These are phyloP conservation scores for Drosophila monieri DNA, from an alignment of 2,888 invertebrate species.

Conservation along the genomic window DNA sequence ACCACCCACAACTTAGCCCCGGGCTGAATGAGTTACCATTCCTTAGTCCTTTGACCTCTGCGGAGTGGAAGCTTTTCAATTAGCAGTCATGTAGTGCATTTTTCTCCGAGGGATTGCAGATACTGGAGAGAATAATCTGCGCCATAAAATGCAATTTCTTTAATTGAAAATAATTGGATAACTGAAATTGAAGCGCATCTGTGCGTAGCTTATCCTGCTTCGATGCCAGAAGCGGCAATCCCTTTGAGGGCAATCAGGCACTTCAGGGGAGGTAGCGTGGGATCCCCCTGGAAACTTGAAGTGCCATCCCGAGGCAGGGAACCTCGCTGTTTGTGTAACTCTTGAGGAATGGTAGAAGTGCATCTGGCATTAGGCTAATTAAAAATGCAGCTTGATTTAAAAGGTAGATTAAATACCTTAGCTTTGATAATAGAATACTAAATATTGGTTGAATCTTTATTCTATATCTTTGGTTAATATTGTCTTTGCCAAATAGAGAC, in stretches of 20 bases:
- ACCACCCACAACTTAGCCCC: background rate
- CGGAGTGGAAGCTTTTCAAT: slow-evolving; percentile 1
- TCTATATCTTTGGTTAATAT: background rate
- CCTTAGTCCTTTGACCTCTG: slow-evolving; percentile 2
- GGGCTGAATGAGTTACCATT: slow-evolving; percentile 21
- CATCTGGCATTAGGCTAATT: background rate
- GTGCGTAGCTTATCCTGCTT: slow-evolving; percentile 30
- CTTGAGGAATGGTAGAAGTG: background rate
- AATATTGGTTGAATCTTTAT: background rate
- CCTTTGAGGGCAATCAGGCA: background rate
- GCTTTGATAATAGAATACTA: background rate
- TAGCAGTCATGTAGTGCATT: background rate
- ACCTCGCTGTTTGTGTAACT: background rate
- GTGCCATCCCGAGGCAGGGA: background rate
- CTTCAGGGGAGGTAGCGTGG: background rate
- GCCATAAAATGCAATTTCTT: slow-evolving; percentile 17
- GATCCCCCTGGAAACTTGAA: background rate
- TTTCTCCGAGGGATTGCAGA: background rate
- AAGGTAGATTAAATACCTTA: background rate
- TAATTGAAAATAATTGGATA: slow-evolving; percentile 58
- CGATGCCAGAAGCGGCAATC: slow-evolving; percentile 4
- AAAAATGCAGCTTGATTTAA: background rate
- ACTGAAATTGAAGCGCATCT: slow-evolving; percentile 45
- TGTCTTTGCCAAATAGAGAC: background rate
- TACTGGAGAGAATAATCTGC: slow-evolving; percentile 10